A percentile compares a stretch with the other conserved stretches of the same genome.
phyloP scores from a whole-genome alignment of 2,113 vertebrate genomes.

The Solea solea region DNA sequence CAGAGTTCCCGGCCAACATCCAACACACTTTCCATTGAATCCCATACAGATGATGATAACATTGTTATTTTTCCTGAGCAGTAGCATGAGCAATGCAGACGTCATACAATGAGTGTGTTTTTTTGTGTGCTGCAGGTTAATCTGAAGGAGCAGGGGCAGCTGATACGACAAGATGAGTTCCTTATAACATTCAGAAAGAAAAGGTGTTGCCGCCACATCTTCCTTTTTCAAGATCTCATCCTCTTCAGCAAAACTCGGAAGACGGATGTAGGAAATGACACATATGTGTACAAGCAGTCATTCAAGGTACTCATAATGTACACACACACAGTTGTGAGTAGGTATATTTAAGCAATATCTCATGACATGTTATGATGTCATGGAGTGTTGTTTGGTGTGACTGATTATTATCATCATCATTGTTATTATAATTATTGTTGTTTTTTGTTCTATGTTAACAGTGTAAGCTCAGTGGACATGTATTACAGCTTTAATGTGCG shows the following conservation, averaged over 20 bases:
- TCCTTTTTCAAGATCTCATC: slow-evolving; percentile 84
- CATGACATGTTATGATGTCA: too few species aligned
- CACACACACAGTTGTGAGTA: background rate
- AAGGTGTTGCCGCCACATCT: slow-evolving; percentile 81
- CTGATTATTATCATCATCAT: too few species aligned
- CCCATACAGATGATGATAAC: too few species aligned
- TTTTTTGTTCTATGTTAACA: too few species aligned
- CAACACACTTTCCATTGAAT: too few species aligned
- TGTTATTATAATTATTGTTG: too few species aligned
- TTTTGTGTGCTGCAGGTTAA: slow-evolving; percentile 75
- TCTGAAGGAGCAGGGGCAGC: slow-evolving; percentile 83
- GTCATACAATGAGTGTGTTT: background rate
- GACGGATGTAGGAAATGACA: slow-evolving; percentile 81
- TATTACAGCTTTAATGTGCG: too few species aligned
- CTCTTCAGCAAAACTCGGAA: slow-evolving; percentile 85
- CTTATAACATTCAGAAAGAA: slow-evolving; percentile 80
- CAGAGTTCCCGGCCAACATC: too few species aligned
- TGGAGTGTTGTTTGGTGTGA: too few species aligned
- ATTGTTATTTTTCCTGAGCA: background rate
- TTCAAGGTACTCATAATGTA: slow-evolving; percentile 76
- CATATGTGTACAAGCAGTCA: slow-evolving; percentile 84
- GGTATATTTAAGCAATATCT: too few species aligned
- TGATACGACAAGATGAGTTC: slow-evolving; percentile 83
- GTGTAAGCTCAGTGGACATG: too few species aligned
- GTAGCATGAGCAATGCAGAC: background rate